A percentile compares a stretch with the other conserved stretches of the same genome.
phyloP scores from a whole-genome alignment of 2,888 invertebrate genomes.

The Monoplex corrugatus region DNA sequence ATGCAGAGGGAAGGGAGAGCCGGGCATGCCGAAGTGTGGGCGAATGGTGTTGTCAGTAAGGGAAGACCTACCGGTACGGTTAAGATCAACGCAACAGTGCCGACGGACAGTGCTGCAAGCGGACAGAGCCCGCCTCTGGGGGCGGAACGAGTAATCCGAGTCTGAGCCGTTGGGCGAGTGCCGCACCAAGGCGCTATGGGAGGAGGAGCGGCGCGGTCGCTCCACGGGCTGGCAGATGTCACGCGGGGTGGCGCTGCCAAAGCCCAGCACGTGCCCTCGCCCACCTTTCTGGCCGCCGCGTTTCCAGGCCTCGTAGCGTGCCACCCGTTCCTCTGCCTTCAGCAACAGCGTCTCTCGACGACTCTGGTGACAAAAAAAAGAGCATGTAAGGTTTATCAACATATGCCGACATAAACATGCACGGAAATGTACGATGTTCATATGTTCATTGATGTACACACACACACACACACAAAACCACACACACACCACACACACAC shows the following conservation, averaged over 20 bases:
- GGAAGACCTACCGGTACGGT: constrained; percentile 71
- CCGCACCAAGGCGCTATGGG: constrained; percentile 75
- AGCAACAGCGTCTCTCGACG: constrained; percentile 73
- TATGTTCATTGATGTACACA: too few species aligned
- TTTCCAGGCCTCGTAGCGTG: constrained; percentile 77
- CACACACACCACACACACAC: too few species aligned
- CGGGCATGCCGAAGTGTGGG: neutral
- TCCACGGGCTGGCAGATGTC: constrained; percentile 77
- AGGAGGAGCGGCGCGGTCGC: constrained; percentile 74
- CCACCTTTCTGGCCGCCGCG: constrained; percentile 74
- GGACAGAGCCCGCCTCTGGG: constrained; percentile 76
- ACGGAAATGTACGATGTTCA: too few species aligned
- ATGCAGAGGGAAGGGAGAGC: neutral
- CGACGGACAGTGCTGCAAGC: constrained; percentile 78
- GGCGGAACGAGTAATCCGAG: constrained; percentile 73
- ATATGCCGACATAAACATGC: too few species aligned
- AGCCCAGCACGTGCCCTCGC: constrained; percentile 72
- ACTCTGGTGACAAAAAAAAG: too few species aligned
- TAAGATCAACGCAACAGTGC: constrained; percentile 78
- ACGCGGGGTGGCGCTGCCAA: constrained; percentile 78
- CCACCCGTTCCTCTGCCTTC: constrained; percentile 74
- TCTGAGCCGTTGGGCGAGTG: constrained; percentile 77
- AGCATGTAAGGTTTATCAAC: too few species aligned
- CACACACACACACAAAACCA: too few species aligned
- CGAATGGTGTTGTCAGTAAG: neutral